phyloP scores from a whole-genome alignment of 2,797 vertebrate genomes.

The Gila robusta region DNA sequence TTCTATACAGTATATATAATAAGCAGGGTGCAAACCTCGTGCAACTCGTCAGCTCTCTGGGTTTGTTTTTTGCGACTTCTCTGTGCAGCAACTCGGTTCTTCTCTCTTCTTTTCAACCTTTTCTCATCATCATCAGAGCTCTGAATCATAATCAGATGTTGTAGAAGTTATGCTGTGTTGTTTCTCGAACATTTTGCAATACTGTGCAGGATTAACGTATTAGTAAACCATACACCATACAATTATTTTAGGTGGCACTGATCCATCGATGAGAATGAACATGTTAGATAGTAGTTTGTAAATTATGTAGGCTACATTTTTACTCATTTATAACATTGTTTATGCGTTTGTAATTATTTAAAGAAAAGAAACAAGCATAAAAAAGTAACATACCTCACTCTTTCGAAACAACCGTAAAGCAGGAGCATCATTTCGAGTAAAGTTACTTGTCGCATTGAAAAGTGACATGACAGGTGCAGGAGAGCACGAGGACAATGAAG shows the following conservation, averaged over 20 bases:
- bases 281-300: neutral
- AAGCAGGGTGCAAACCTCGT: slow-evolving; percentile 80
- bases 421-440: slow-evolving; percentile 13
- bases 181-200: neutral
- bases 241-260: neutral
- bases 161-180: neutral
- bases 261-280: neutral
- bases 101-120: slow-evolving; percentile 88
- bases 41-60: slow-evolving; percentile 90
- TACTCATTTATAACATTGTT: neutral
- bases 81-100: slow-evolving; percentile 93
- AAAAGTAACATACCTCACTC: slow-evolving; percentile 67
- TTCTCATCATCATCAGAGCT: slow-evolving; percentile 81
- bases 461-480: slow-evolving; percentile 68
- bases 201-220: neutral
- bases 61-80: slow-evolving; percentile 92
- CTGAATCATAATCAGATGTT: slow-evolving; percentile 69
- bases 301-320: neutral
- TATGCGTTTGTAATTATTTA: neutral
- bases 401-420: slow-evolving; percentile 39
- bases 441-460: slow-evolving; percentile 42
- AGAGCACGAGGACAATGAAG: neutral
- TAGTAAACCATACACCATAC: neutral
- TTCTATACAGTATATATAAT: neutral
- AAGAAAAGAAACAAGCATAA: slow-evolving; percentile 35